These are phyloP conservation scores for Netelia virgata DNA, from an alignment of 2,888 invertebrate genomes.

Conservation along the genomic window DNA sequence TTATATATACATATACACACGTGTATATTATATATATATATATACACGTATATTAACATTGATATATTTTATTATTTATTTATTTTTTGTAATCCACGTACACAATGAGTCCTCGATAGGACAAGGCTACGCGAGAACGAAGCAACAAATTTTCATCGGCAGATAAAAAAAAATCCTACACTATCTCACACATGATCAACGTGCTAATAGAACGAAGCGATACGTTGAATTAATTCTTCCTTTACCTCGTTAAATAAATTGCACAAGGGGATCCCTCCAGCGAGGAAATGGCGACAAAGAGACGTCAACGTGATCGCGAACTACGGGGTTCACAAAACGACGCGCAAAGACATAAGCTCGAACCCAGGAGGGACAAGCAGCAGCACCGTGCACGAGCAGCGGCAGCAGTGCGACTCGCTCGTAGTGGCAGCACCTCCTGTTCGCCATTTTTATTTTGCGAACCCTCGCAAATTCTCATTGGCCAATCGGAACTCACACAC, in stretches of 20 bases:
- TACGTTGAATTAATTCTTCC: slow-evolving; percentile 3
- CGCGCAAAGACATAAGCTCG: slow-evolving; percentile 91
- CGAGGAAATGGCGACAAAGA: slow-evolving; percentile 89
- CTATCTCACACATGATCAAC: too few species aligned
- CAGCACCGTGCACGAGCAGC: slow-evolving; percentile 40
- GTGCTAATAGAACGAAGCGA: slow-evolving; percentile 3
- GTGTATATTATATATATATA: too few species aligned
- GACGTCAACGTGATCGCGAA: slow-evolving; percentile 85
- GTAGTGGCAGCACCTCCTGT: slow-evolving; percentile 67
- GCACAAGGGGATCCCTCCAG: slow-evolving; percentile 74
- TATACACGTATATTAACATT: too few species aligned
- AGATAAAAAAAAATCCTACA: background rate
- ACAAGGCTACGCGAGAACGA: background rate
- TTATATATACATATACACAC: too few species aligned
- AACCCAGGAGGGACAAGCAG: slow-evolving; percentile 82
- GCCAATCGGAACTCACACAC: slow-evolving; percentile 76
- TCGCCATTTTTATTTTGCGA: slow-evolving; percentile 83
- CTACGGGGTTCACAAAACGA: slow-evolving; percentile 92
- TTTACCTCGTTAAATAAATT: slow-evolving; percentile 67
- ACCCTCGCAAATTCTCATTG: slow-evolving; percentile 81
- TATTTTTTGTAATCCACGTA: background rate
- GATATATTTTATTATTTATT: background rate
- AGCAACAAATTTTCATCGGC: background rate
- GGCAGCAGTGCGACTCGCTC: slow-evolving; percentile 35
- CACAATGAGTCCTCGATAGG: background rate